A percentile compares a stretch with the other conserved stretches of the same genome.
Conservation (phyloP, 2,888 invertebrate genomes). For the Eilema caniola region DNA sequence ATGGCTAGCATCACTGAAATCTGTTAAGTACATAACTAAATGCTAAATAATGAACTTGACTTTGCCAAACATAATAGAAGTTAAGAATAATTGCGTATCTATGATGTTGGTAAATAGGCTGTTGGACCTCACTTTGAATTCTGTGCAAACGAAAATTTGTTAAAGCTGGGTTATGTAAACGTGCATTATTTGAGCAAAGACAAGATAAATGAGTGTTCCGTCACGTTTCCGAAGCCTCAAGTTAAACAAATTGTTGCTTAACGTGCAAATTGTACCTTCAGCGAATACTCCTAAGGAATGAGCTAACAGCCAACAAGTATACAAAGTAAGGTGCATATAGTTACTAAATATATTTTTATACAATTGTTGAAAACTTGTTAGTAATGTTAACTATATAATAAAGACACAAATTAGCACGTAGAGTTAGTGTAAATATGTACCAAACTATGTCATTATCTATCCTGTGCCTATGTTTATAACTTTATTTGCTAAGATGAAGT, state of each 20-base stretch:
- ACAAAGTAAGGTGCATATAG: not conserved
- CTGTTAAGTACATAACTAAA: not conserved
- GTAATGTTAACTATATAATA: not conserved
- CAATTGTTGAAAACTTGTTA: not conserved
- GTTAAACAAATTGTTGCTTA: slow-evolving; percentile 58
- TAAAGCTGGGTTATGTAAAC: slow-evolving; percentile 69
- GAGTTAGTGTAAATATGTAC: slow-evolving; percentile 7
- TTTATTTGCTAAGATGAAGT: slow-evolving; percentile 10
- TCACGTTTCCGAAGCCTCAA: slow-evolving; percentile 52
- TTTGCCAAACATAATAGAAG: not conserved
- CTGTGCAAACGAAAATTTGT: slow-evolving; percentile 64
- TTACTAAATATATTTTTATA: not conserved
- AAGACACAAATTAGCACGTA: not conserved
- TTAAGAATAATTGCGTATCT: slow-evolving; percentile 18
- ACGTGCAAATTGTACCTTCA: slow-evolving; percentile 39
- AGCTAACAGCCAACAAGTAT: not conserved
- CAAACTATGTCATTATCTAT: too few species aligned
- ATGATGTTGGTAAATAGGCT: slow-evolving; percentile 29
- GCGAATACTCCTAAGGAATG: not conserved
- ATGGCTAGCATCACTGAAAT: not conserved
- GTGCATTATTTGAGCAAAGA: slow-evolving; percentile 59
- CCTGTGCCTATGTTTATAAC: slow-evolving; percentile 1
- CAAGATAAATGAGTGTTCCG: slow-evolving; percentile 64
- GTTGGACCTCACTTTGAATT: slow-evolving; percentile 39
- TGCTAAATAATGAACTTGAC: slow-evolving; percentile 11